Evolutionary conservation across 2,888 invertebrate species (phyloP).

Genomic region (Erebia ligea): DNA sequence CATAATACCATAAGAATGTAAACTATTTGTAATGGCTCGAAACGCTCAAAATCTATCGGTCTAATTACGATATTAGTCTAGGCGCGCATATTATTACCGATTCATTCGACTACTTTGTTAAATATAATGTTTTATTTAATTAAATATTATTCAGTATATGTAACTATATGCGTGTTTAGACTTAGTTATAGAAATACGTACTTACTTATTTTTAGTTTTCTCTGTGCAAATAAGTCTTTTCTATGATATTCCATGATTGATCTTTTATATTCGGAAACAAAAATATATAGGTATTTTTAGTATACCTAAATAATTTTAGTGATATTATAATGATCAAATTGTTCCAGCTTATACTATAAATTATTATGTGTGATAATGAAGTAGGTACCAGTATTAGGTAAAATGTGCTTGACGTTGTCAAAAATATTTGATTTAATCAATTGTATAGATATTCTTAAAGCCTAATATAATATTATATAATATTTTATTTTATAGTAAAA

Average conservation of each 20-base stretch:
- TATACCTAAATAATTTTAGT: background rate
- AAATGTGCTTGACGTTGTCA: background rate
- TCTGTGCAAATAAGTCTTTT: background rate
- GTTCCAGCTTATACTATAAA: background rate
- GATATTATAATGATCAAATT: constrained; percentile 4
- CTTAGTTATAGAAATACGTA: constrained; percentile 7
- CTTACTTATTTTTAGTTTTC: constrained; percentile 4
- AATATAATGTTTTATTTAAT: background rate
- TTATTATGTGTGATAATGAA: background rate
- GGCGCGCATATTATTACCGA: background rate
- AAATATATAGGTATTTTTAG: background rate
- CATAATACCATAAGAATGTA: constrained; percentile 8
- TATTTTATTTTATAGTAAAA: no score
- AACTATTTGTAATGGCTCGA: background rate
- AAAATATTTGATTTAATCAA: background rate
- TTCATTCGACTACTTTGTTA: background rate
- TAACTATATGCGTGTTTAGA: background rate
- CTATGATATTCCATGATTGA: background rate
- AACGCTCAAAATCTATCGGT: constrained; percentile 18
- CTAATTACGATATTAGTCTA: constrained; percentile 11
- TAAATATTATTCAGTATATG: background rate
- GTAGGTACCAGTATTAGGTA: background rate
- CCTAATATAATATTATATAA: no score
- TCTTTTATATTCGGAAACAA: background rate
- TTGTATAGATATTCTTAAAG: no score